Evolutionary conservation across 2,888 invertebrate species (phyloP).

Genomic region (Agonopterix arenella): DNA sequence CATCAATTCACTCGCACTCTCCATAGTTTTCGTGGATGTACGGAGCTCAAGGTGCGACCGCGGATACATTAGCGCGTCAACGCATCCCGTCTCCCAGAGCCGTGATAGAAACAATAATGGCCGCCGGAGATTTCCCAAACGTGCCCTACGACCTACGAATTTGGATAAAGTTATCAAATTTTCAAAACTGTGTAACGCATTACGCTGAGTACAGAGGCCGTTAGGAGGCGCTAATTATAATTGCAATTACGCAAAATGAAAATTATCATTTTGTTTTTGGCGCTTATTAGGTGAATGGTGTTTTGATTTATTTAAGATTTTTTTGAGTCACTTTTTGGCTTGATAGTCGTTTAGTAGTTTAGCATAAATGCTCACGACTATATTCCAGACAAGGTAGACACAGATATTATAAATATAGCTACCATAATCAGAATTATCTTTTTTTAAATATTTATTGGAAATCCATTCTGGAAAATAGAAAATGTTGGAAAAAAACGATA

Average conservation of each 20-base stretch:
- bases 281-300: too few species aligned
- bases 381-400: too few species aligned
- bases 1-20: too few species aligned
- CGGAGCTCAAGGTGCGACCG: constrained; percentile 39
- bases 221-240: constrained; percentile 58
- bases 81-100: constrained; percentile 43
- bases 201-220: constrained; percentile 31
- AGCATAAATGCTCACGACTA: too few species aligned
- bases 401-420: too few species aligned
- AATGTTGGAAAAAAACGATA: too few species aligned
- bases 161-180: constrained; percentile 75
- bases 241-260: constrained; percentile 42
- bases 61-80: constrained; percentile 62
- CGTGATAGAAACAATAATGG: constrained; percentile 64
- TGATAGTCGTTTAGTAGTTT: too few species aligned
- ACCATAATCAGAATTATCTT: too few species aligned
- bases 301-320: too few species aligned
- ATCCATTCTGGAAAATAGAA: too few species aligned
- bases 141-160: constrained; percentile 67
- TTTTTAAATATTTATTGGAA: too few species aligned
- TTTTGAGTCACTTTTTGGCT: too few species aligned
- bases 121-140: constrained; percentile 67
- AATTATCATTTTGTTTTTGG: not conserved
- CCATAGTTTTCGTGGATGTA: not conserved
- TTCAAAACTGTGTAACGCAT: constrained; percentile 72